Conservation (phyloP, 2,888 invertebrate genomes). For the Dysmachus trigonus region DNA sequence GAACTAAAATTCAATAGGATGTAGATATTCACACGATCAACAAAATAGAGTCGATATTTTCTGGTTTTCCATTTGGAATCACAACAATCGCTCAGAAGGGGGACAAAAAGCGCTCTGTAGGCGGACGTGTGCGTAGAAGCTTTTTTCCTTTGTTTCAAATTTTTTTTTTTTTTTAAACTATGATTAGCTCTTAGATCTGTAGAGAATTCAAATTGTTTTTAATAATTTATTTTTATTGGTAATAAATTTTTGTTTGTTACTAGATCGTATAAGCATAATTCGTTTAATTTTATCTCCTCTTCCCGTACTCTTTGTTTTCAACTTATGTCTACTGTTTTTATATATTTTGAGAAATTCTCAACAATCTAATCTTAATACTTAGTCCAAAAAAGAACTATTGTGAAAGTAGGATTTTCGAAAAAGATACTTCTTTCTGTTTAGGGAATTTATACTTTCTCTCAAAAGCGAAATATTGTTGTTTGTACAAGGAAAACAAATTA, state of each 20-base stretch:
- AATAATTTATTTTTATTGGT: slow-evolving; percentile 35
- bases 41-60: background rate
- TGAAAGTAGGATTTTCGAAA: background rate
- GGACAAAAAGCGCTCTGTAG: background rate
- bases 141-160: background rate
- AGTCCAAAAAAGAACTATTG: background rate
- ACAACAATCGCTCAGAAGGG: background rate
- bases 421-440: background rate
- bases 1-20: slow-evolving; percentile 6
- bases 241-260: slow-evolving; percentile 30
- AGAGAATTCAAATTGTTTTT: slow-evolving; percentile 20
- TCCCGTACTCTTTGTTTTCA: background rate
- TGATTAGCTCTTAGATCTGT: background rate
- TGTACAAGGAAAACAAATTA: background rate
- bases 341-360: background rate
- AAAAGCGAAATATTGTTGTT: background rate
- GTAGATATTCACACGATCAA: slow-evolving; percentile 21
- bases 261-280: slow-evolving; percentile 3
- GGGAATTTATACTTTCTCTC: background rate
- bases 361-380: background rate
- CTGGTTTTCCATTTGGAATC: background rate
- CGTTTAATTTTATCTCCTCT: background rate
- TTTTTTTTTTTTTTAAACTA: background rate
- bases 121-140: background rate
- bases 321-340: background rate